Evolutionary conservation across 2,113 vertebrate genomes (phyloP).

Genomic region (Rhombomys opimus): DNA sequence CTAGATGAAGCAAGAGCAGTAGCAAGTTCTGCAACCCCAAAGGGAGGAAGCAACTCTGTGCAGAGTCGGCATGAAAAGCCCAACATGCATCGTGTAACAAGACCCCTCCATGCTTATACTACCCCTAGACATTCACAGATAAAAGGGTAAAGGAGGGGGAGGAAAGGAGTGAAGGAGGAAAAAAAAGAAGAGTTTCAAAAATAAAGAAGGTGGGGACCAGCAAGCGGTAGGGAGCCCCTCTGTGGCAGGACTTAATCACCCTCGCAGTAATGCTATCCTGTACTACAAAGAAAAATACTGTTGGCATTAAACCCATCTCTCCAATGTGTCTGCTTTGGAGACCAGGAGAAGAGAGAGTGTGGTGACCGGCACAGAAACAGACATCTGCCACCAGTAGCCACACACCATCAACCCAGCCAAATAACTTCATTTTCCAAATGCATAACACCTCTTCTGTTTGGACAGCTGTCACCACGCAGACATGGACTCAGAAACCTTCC

Average conservation of each 20-base stretch:
- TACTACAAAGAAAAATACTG: background rate
- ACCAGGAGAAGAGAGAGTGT: constrained; percentile 6
- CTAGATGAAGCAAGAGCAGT: background rate
- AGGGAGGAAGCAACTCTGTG: background rate
- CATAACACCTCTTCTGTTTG: constrained; percentile 66
- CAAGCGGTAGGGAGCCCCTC: background rate
- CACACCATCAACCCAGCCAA: constrained; percentile 63
- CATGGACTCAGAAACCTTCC: constrained; percentile 36
- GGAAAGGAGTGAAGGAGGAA: too few species aligned
- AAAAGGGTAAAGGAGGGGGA: background rate
- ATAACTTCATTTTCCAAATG: constrained; percentile 80
- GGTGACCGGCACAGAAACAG: constrained; percentile 47
- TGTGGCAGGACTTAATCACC: background rate
- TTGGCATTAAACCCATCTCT: background rate
- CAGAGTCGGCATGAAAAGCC: background rate
- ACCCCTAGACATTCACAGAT: background rate
- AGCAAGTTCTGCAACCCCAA: background rate
- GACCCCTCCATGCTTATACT: background rate
- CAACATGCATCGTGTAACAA: background rate
- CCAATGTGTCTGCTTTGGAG: constrained; percentile 37
- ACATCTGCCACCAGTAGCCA: constrained; percentile 77
- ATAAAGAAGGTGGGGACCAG: background rate
- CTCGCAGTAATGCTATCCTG: background rate
- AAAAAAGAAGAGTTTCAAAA: background rate
- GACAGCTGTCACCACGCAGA: constrained; percentile 73